A percentile compares a stretch with the other conserved stretches of the same genome.
Conservation (phyloP, 2,113 vertebrate genomes). For the Tylochromis polylepis region DNA sequence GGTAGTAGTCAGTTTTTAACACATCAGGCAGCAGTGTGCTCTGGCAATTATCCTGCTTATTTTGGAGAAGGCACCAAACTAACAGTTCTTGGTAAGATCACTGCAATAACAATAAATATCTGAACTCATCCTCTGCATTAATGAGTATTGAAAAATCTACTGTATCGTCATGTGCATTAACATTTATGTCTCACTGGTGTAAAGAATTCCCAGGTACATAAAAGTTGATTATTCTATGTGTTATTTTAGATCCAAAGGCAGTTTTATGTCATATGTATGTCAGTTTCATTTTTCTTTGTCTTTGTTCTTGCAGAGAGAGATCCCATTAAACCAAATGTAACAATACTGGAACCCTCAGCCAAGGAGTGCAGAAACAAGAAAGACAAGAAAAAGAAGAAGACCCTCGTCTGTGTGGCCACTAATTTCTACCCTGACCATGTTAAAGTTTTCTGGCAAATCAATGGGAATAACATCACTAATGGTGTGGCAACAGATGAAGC, state of each 20-base stretch:
- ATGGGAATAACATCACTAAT: rapidly evolving
- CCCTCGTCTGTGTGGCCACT: conserved; percentile 80
- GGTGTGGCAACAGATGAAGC: conserved; percentile 71
- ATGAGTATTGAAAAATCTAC: no score
- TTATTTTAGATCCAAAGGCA: background rate
- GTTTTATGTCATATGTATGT: background rate
- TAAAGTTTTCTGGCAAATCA: conserved; percentile 71
- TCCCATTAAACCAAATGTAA: conserved; percentile 46
- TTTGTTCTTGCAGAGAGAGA: background rate
- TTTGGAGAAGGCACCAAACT: conserved; percentile 64
- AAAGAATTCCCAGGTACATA: no score
- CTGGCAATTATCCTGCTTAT: conserved; percentile 10
- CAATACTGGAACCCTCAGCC: conserved; percentile 71
- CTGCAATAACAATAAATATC: background rate
- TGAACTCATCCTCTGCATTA: background rate
- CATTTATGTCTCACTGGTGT: no score
- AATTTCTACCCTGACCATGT: conserved; percentile 86
- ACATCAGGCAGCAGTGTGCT: background rate
- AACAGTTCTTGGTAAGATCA: conserved; percentile 43
- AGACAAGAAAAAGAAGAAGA: conserved; percentile 49
- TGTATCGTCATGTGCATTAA: no score
- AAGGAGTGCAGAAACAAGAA: conserved; percentile 52
- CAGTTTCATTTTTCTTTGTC: rapidly evolving
- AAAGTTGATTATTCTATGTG: background rate
- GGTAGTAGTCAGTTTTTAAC: background rate